These are phyloP conservation scores for Hippocampus guttulatus DNA, from an alignment of 2,113 vertebrate species.

Conservation along the genomic window DNA sequence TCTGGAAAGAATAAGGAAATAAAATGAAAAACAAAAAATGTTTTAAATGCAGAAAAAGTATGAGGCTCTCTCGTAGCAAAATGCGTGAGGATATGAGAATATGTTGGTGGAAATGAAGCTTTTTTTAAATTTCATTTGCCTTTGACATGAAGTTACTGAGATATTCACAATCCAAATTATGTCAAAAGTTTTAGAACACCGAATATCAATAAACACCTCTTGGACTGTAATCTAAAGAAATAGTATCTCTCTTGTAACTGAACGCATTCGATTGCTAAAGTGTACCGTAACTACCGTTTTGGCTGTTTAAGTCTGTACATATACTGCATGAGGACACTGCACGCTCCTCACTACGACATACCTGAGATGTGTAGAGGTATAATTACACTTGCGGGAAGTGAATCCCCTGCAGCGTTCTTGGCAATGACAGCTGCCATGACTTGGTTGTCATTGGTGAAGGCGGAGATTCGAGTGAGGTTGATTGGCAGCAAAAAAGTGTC, in stretches of 20 bases:
- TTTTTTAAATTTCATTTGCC: no score
- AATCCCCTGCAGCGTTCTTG: constrained; percentile 49
- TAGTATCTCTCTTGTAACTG: no score
- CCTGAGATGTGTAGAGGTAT: constrained; percentile 50
- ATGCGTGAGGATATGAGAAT: no score
- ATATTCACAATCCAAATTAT: no score
- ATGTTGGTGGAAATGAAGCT: no score
- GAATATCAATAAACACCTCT: no score
- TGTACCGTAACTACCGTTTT: no score
- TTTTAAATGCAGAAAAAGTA: no score
- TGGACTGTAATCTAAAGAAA: no score
- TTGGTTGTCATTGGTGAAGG: constrained; percentile 15
- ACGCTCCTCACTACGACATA: constrained; percentile 21
- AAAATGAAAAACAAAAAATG: not conserved
- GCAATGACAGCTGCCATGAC: constrained; percentile 52
- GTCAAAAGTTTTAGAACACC: no score
- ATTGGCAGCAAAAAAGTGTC: constrained; percentile 24
- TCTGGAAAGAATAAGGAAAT: constrained; percentile 41
- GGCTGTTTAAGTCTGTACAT: not conserved
- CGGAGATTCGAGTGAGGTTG: constrained; percentile 45
- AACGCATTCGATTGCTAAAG: not conserved
- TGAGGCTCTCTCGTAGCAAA: no score
- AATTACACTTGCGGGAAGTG: constrained; percentile 43
- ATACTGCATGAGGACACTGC: not conserved
- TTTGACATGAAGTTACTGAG: no score